Evolutionary conservation across 1,140 invertebrate genomes (phyloP), one percentile per base, ranked within the genome.

Genomic region (Battus philenor): DNA sequence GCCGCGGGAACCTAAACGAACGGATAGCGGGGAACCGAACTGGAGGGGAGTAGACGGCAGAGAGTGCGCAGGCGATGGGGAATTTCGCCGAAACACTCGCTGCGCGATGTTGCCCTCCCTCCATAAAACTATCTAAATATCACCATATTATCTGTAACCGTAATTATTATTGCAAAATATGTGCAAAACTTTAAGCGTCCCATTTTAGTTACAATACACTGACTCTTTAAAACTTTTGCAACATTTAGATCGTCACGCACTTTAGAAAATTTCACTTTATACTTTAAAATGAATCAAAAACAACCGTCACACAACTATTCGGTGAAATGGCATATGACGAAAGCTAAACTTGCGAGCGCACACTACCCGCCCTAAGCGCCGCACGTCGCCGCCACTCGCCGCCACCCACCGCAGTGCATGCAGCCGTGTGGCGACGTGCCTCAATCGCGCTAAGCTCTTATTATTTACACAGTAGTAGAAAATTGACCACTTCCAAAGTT

Each of bases 391-490:
- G n/a, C n/a, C n/a, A n/a, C n/a, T n/a, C n/a, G n/a, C n/a, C n/a
- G n/a, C n/a, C n/a, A n/a, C n/a, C n/a, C n/a, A n/a, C n/a, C n/a
- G n/a, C n/a, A n/a, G n/a, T n/a, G n/a, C n/a, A n/a, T n/a, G n/a
- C n/a, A n/a, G n/a, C n/a, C 53, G 65, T 58, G 61, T 75, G 71
- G 74, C 66, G 63, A 69, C 61, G 76, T 79, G 79, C 73, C 54
- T 67, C 65, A 76, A 77, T 71, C 76, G 78, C 81, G 65, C 63
- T 71, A 83, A 85, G 81, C 81, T 76, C 76, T 71, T 69, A 65
- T 63, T 85, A 85, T 85, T 73, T 85, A 83, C 79, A 85, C 61
- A 76, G 60, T 76, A 81, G 71, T 82, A 83, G 74, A 81, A 81
- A 85, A 85, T 81, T 81, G 66, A 82, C 71, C 71, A 76, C 69